Conservation (phyloP, 2,797 vertebrate genomes). For the Cephalopachus bancanus region DNA sequence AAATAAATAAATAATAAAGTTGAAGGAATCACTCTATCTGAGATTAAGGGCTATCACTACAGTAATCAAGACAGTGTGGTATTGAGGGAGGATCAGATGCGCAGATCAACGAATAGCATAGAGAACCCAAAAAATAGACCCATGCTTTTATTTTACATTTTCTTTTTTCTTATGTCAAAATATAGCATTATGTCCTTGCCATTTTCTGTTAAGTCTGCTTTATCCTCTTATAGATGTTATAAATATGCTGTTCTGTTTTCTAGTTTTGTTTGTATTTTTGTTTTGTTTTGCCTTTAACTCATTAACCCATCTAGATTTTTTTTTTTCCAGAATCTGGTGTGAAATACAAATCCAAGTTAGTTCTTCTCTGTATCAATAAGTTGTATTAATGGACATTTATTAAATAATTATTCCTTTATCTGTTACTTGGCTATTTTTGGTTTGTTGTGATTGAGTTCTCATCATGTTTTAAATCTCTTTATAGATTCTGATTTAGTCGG, state of each 20-base stretch:
- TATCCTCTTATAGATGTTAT: slow-evolving; percentile 1
- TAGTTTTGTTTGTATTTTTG: slow-evolving; percentile 10
- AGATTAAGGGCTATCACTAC: background rate
- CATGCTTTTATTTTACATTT: background rate
- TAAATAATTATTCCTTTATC: background rate
- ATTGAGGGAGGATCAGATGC: background rate
- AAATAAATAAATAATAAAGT: background rate
- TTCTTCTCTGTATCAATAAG: slow-evolving; percentile 10
- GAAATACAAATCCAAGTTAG: slow-evolving; percentile 44
- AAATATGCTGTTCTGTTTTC: slow-evolving; percentile 13
- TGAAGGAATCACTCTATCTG: background rate
- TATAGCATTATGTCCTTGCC: slow-evolving; percentile 4
- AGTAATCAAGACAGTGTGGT: background rate
- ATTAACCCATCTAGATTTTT: background rate
- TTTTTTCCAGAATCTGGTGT: background rate
- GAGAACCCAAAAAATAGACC: background rate
- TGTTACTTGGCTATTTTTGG: slow-evolving; percentile 19
- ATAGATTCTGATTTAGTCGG: background rate
- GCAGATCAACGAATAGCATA: background rate
- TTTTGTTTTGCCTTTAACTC: slow-evolving; percentile 42
- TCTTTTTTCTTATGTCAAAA: slow-evolving; percentile 17
- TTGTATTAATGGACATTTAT: background rate
- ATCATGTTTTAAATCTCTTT: slow-evolving; percentile 37
- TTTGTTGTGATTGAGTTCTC: slow-evolving; percentile 26
- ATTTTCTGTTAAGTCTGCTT: background rate